These are phyloP conservation scores for Oreortyx pictus DNA, from an alignment of 2,797 vertebrate genomes.

Conservation along the genomic window DNA sequence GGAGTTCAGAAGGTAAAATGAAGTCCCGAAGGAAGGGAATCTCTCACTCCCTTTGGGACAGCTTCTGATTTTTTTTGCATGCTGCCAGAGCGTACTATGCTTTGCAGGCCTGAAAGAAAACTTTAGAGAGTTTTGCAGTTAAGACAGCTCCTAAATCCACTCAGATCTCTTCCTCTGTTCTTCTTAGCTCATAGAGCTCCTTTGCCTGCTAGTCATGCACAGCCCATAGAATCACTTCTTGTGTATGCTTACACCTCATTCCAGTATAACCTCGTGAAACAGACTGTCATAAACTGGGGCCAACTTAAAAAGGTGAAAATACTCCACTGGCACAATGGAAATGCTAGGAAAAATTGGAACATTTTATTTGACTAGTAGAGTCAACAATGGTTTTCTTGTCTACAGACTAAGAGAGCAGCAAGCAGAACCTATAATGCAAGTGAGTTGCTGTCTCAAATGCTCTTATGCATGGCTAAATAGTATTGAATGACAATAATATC, in stretches of 20 bases:
- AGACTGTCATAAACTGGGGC: not conserved
- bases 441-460: not conserved
- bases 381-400: slow-evolving; percentile 78
- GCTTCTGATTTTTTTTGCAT: not conserved
- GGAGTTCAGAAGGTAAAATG: not conserved
- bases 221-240: slow-evolving; percentile 73
- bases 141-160: not conserved
- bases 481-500: not conserved
- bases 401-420: slow-evolving; percentile 78
- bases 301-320: slow-evolving; percentile 77
- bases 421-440: slow-evolving; percentile 77
- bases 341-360: slow-evolving; percentile 59
- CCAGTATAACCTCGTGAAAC: slow-evolving; percentile 71
- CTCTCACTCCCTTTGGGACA: not conserved
- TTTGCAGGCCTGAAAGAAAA: not conserved
- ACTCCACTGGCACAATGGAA: slow-evolving; percentile 71
- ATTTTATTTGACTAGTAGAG: slow-evolving; percentile 78
- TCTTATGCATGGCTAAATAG: not conserved
- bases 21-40: not conserved
- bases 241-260: slow-evolving; percentile 70
- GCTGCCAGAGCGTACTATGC: not conserved
- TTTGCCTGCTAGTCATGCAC: slow-evolving; percentile 79
- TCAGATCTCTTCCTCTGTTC: not conserved
- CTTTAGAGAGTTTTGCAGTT: not conserved
- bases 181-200: slow-evolving; percentile 32